phyloP scores from a whole-genome alignment of 2,888 invertebrate genomes.

The Drosophila dives region DNA sequence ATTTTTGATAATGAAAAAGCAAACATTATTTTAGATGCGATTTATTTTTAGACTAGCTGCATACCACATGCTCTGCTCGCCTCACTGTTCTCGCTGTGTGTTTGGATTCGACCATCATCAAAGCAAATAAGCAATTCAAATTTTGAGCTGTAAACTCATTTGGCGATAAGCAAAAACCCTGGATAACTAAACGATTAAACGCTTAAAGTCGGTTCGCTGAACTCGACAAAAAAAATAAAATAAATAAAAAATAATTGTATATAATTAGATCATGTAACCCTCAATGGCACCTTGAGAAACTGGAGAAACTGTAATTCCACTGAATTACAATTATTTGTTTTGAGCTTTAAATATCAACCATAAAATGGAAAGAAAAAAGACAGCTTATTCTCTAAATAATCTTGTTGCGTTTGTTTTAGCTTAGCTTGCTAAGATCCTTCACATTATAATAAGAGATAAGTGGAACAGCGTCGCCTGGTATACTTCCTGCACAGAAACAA shows the following conservation, averaged over 20 bases:
- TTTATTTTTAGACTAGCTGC: constrained; percentile 35
- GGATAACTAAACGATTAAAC: constrained; percentile 15
- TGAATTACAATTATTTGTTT: not conserved
- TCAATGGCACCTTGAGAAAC: constrained; percentile 15
- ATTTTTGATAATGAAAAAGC: constrained; percentile 43
- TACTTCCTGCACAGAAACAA: constrained; percentile 27
- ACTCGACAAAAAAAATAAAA: not conserved
- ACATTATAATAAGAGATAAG: not conserved
- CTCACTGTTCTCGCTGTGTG: not conserved
- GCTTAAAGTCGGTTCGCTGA: constrained; percentile 29
- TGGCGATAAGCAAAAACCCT: constrained; percentile 26
- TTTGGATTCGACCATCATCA: constrained; percentile 17
- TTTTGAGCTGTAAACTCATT: constrained; percentile 23
- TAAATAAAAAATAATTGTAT: not conserved
- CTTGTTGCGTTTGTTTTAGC: not conserved
- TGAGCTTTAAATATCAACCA: not conserved
- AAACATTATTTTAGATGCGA: constrained; percentile 36
- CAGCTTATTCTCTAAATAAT: not conserved
- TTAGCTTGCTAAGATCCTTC: not conserved
- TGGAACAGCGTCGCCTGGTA: not conserved
- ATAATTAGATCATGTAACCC: no score
- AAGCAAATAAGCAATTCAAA: constrained; percentile 8
- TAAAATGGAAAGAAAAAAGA: not conserved
- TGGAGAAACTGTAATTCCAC: not conserved
- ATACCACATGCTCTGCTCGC: not conserved